Evolutionary conservation across 2,888 invertebrate genomes (phyloP), one percentile per base, ranked within the genome.

Genomic region (Prosapia bicincta): DNA sequence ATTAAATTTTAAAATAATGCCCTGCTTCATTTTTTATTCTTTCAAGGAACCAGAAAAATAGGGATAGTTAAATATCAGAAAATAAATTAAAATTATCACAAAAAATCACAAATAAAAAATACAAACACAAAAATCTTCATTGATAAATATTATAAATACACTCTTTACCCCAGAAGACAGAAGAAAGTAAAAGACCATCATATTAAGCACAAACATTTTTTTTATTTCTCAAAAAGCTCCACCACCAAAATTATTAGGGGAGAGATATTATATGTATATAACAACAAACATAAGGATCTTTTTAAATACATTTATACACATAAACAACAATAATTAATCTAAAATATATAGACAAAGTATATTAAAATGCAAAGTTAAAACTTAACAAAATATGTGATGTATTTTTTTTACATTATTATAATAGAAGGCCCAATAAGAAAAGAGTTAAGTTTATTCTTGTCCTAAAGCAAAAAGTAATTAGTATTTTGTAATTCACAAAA

Each of bases 211-310:
- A 54, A 38, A 54, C 54, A 54, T 54, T 20, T 20, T 54, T 54
- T 54, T 54, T 54, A 54, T 54, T 54, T 54, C 54, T 54, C 54
- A 54, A 54, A n/a, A 54, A 54, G 54, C 54, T 54, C 54, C 54
- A 20, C 54, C 54, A 54, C 54, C 54, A 54, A 20, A 10, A 5
- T n/a, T 1, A 54, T 54, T 54, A 54, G 54, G 20, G 54, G 20
- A 54, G 54, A n/a, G n/a, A 54, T 20, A 54, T 54, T 9, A 54
- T 20, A 54, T 20, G 54, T 54, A 54, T 54, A 54, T 54, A 20
- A 54, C 54, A 20, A 54, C 54, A 54, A 54, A 54, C 54, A 54
- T 54, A 54, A 20, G 20, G 20, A 54, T 54, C 54, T 54, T 10
- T 54, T 20, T 20, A 54, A 20, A 54, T 54, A 54, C 54, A 54